Percentiles rank a stretch among this genome's conserved stretches.
Evolutionary conservation across 2,888 invertebrate species (phyloP).

Genomic region (Drosophila birchii): DNA sequence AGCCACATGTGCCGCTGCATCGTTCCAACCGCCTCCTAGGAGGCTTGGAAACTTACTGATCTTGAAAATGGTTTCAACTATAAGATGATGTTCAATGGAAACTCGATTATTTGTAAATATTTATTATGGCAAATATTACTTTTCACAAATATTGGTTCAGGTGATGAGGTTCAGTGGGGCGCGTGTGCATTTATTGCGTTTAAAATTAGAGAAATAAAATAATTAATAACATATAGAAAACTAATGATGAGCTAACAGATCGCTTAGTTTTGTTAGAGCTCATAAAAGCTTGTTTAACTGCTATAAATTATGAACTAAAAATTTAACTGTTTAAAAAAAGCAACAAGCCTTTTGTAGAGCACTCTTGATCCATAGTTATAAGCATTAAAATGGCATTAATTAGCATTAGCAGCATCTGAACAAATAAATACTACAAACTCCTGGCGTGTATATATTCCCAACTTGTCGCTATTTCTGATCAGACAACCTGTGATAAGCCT

Average conservation of each 20-base stretch:
- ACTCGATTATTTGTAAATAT: slow-evolving; percentile 3
- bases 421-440: neutral
- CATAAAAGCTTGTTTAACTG: too few species aligned
- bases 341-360: neutral
- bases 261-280: too few species aligned
- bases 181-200: neutral
- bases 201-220: neutral
- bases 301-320: too few species aligned
- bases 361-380: neutral
- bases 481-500: neutral
- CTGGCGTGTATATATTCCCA: neutral
- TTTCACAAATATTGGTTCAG: slow-evolving; percentile 22
- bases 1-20: slow-evolving; percentile 2
- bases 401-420: neutral
- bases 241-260: too few species aligned
- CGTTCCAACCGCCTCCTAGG: neutral
- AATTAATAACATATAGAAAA: neutral
- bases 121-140: neutral
- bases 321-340: neutral
- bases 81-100: too few species aligned
- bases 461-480: neutral
- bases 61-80: neutral
- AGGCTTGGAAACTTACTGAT: neutral
- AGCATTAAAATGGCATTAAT: neutral
- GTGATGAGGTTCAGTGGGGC: slow-evolving; percentile 1